Evolutionary conservation across 37 sponge, comb jelly and placozoan species (phyloP), one percentile per base, ranked within the genome.

Genomic region (Spongilla lacustris): DNA sequence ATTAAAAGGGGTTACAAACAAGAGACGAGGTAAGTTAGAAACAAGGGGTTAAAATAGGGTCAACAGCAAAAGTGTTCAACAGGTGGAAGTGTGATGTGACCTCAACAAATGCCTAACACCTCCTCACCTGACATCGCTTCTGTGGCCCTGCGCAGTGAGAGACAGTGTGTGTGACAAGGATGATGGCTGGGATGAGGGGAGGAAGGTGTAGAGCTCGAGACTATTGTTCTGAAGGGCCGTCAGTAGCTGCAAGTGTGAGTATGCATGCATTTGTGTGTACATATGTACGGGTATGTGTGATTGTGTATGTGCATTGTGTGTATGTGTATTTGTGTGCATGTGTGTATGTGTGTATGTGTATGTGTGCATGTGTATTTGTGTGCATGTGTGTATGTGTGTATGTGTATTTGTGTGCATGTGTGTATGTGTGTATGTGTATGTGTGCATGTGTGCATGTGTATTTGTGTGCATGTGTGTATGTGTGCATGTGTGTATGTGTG

Each of bases 81-180:
- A 68, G 31, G 17, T 28, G 6, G 19, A 12, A 70, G 10, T 5
- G 33, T 79, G 67, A 34, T 24, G 34, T 33, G 69, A 66, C 5
- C 37, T 9, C 29, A 25, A 58, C 68, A 46, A 29, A 36, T 25
- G 32, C 67, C 23, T 50, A 21, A 50, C 58, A 50, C 2, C 79
- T 50, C n/a, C 46, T 50, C 14, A 92, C 92, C 92, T 92, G 36
- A 92, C 38, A 72, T 88, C 92, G 24, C 81, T 66, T 70, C 89
- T 69, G 71, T 92, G 92, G 31, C 92, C 89, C 36, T 82, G 92
- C 24, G 80, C 25, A 10, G 78, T 58, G 22, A 90, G 21, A n/a
- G 77, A 67, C 48, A 36, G 41, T 22, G 71, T 58, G 72, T 74
- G 87, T 28, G 83, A 67, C 14, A 67, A 28, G n/a, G 48, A n/a